Evolutionary conservation across 2,888 invertebrate species (phyloP).

Genomic region (Pristionchus entomophagus): DNA sequence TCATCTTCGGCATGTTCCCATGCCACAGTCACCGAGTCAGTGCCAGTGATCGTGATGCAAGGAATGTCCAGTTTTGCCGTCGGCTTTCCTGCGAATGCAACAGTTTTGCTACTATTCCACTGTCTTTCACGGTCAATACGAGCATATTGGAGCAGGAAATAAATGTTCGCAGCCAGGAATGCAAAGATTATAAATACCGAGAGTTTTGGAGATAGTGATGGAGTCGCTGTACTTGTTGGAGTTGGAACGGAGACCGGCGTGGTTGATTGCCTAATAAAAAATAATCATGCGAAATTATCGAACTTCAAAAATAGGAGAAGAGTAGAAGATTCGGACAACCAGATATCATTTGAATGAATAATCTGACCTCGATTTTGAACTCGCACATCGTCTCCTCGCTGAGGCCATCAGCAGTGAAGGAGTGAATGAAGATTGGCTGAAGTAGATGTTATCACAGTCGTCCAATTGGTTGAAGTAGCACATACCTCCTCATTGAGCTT

Average conservation of each 20-base stretch:
- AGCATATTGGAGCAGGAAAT: not conserved
- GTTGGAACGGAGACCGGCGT: slow-evolving; percentile 72
- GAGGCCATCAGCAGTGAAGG: slow-evolving; percentile 59
- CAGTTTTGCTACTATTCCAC: too few species aligned
- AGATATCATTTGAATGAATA: not conserved
- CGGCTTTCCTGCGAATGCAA: slow-evolving; percentile 55
- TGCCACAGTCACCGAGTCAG: slow-evolving; percentile 65
- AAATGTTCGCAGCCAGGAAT: not conserved
- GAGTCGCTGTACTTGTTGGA: slow-evolving; percentile 68
- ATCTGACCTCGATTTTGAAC: slow-evolving; percentile 68
- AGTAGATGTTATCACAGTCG: not conserved
- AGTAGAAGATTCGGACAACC: not conserved
- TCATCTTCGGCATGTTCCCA: slow-evolving; percentile 63
- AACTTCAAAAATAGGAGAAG: not conserved
- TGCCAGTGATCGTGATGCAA: slow-evolving; percentile 63
- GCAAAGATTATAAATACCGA: slow-evolving; percentile 29
- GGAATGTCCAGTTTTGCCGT: slow-evolving; percentile 55
- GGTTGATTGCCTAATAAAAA: slow-evolving; percentile 62
- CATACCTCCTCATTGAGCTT: slow-evolving; percentile 57
- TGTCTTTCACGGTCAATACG: too few species aligned
- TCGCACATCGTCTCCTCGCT: slow-evolving; percentile 65
- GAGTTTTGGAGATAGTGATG: slow-evolving; percentile 50
- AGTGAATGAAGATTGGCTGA: slow-evolving; percentile 67
- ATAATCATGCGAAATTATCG: not conserved
- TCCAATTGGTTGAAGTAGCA: not conserved